Base-by-base conservation (phyloP, 2,113 vertebrate genomes). In the Butastur rufipennis region DNA sequence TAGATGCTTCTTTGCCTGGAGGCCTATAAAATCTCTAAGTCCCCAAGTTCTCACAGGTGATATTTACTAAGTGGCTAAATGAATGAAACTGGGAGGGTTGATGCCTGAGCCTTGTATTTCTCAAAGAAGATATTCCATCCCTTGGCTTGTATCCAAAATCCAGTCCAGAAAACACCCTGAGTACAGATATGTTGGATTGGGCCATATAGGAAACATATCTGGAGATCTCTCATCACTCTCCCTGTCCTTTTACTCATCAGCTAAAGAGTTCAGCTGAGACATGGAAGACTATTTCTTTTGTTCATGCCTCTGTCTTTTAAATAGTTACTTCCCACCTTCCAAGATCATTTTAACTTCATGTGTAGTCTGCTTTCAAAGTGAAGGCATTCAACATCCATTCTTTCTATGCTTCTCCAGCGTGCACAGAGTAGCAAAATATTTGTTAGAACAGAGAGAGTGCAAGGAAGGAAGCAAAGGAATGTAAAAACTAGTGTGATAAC, bases 361-460 rank as follows among this genome's bases (percentile, higher is more conserved):
- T 0, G 0, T 27, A n/a, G 6, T 58, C 61, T 70, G 42, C 16
- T 81, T 91, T 93, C 52, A 78, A 32, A 93, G 29, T 0, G 6
- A 67, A 81, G 40, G 5, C 22, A 36, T 61, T 94, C 56, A 81
- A 47, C 21, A 59, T 47, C 59, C 11, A 15, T 71, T 91, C 18
- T 52, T 66, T 73, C 68, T 58, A n/a, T 1, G 2, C 11, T 53
- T 74, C 75, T 71, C 48, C 19, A 52, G 16, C 10, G 14, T 22
- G 26, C 65, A 67, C 3, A 55, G 22, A 42, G 27, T 8, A 89
- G 42, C n/a, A 74, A 91, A 95, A 61, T 89, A 84, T 45, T 86
- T 86, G n/a, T 81, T 59, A 74, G 29, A 94, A 73, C 14, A 25
- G 32, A 67, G 38, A 61, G 34, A 78, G 17, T 22, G 14, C 29